phyloP scores from a whole-genome alignment of 2,888 invertebrate species.

The Diarsia rubi region DNA sequence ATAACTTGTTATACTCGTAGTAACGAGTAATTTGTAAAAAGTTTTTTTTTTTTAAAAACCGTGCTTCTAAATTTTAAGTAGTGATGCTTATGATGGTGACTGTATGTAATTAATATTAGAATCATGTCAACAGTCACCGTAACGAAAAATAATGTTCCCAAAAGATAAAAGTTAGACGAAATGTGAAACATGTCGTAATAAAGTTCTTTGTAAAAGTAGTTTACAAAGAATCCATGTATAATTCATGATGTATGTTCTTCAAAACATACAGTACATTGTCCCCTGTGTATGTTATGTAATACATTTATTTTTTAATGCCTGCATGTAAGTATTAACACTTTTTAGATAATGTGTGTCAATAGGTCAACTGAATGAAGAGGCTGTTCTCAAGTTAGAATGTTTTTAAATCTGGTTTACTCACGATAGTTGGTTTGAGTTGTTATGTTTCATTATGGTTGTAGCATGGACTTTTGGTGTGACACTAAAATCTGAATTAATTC shows the following conservation, averaged over 20 bases:
- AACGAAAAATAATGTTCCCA: background rate
- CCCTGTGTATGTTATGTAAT: slow-evolving; percentile 15
- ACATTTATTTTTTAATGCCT: slow-evolving; percentile 32
- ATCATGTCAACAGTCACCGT: background rate
- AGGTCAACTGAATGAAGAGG: slow-evolving; percentile 12
- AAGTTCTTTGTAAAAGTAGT: too few relatives aligned
- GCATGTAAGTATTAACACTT: slow-evolving; percentile 5
- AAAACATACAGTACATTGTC: slow-evolving; percentile 39
- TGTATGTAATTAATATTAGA: background rate
- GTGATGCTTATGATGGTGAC: too few relatives aligned
- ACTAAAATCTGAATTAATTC: background rate
- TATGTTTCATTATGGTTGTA: background rate
- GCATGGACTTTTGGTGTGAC: background rate
- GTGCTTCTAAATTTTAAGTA: too few relatives aligned
- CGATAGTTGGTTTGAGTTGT: background rate
- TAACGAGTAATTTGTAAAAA: too few relatives aligned
- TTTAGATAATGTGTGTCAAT: slow-evolving; percentile 42
- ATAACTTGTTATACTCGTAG: too few relatives aligned
- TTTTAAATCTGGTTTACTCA: background rate
- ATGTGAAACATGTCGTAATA: background rate
- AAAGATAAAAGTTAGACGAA: background rate
- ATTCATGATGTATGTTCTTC: slow-evolving; percentile 10
- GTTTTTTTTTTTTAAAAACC: too few relatives aligned
- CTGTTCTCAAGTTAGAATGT: slow-evolving; percentile 1
- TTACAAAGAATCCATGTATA: slow-evolving; percentile 29